Percentiles rank a stretch among this genome's conserved stretches.
phyloP scores from a whole-genome alignment of 2,113 vertebrate species.

The Coracopsis vasa region DNA sequence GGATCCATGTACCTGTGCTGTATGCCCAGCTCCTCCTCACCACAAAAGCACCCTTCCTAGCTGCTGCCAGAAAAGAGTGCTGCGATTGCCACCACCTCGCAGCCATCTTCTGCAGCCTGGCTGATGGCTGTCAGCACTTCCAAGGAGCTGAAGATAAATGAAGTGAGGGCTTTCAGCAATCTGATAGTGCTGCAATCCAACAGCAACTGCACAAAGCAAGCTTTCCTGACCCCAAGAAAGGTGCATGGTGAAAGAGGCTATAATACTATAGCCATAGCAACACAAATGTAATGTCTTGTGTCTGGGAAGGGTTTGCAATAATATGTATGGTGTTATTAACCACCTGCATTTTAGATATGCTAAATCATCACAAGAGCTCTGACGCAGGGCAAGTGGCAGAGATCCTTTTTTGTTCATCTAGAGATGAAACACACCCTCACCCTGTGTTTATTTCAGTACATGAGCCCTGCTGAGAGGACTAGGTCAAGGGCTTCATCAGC shows the following conservation, averaged over 20 bases:
- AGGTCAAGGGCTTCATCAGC: not conserved
- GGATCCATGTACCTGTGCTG: not conserved
- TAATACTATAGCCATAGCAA: not conserved
- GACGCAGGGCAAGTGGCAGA: not conserved
- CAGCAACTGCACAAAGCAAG: not conserved
- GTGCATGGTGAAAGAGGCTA: not conserved
- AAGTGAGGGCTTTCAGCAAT: not conserved
- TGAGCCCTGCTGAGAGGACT: not conserved
- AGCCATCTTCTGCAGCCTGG: not conserved
- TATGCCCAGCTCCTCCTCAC: not conserved
- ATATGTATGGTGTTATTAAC: not conserved
- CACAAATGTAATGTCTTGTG: not conserved
- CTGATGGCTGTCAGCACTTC: not conserved
- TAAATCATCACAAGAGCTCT: not conserved
- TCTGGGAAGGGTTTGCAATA: not conserved
- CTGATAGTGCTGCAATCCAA: not conserved
- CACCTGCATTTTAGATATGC: not conserved
- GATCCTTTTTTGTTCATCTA: not conserved
- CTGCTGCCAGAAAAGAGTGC: not conserved
- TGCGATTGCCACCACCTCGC: accelerated
- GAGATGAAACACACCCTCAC: not conserved
- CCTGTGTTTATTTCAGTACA: not conserved
- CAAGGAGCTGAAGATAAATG: not conserved
- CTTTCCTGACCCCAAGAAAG: not conserved
- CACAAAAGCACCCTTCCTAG: not conserved